Evolutionary conservation across 1,140 invertebrate species (phyloP).

Genomic region (Latrodectus geometricus): DNA sequence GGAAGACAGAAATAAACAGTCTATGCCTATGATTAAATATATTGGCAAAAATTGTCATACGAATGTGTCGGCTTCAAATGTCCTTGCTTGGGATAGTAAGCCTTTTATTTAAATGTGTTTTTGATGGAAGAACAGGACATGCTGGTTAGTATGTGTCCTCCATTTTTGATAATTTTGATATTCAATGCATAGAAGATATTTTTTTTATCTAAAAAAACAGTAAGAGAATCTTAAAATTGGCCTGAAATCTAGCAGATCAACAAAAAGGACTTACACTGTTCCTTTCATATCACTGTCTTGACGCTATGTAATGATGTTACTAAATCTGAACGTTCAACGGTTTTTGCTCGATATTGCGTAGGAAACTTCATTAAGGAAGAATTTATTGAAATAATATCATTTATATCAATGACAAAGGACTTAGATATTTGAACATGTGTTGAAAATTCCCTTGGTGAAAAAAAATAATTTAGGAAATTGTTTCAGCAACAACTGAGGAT

Average conservation of each 20-base stretch:
- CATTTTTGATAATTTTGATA: slow-evolving; percentile 3
- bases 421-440: neutral
- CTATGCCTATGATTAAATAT: too few species aligned
- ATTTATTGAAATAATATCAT: neutral
- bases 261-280: neutral
- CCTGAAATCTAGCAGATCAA: neutral
- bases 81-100: too few species aligned
- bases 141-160: neutral
- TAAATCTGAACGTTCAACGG: neutral
- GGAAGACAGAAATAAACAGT: too few species aligned
- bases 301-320: neutral
- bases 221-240: slow-evolving; percentile 12
- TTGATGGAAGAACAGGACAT: too few species aligned
- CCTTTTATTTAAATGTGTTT: too few species aligned
- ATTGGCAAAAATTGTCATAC: too few species aligned
- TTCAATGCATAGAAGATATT: neutral
- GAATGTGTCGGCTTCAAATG: too few species aligned
- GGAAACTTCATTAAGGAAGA: neutral
- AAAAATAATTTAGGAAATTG: neutral
- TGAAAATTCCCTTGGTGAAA: neutral
- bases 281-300: neutral
- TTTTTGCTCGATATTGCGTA: slow-evolving; percentile 1
- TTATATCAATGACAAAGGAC: neutral
- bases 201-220: neutral
- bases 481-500: neutral